A percentile compares a stretch with the other conserved stretches of the same genome.
Conservation (phyloP, 2,113 vertebrate genomes). For the Serranochromis macrocephalus region DNA sequence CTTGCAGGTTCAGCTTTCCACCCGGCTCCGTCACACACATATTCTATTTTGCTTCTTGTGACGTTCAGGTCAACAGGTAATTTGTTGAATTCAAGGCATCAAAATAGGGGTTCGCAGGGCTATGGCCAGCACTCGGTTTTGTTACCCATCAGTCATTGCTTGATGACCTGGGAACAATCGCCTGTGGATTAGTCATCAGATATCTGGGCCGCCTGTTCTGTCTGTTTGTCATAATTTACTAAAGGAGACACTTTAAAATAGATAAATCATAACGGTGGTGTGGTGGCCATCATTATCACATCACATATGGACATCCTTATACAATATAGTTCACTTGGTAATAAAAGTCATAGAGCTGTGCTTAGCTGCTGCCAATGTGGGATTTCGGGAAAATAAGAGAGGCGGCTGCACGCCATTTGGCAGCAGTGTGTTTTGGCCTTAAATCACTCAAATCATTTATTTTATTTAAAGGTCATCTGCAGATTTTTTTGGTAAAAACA, state of each 20-base stretch:
- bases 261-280: not conserved
- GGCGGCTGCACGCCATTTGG: not conserved
- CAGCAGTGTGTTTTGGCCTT: not conserved
- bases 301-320: not conserved
- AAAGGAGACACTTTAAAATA: not conserved
- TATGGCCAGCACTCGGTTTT: not conserved
- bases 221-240: not conserved
- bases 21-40: accelerated
- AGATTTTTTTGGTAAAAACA: not conserved
- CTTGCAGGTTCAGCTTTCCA: not conserved
- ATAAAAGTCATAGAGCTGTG: not conserved
- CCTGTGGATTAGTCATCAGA: not conserved
- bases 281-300: not conserved
- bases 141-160: not conserved
- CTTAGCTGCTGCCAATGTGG: not conserved
- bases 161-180: not conserved
- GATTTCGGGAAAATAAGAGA: not conserved
- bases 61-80: not conserved
- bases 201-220: not conserved
- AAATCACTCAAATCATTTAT: not conserved
- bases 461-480: not conserved
- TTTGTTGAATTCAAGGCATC: not conserved
- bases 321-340: not conserved
- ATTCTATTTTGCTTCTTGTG: accelerated
- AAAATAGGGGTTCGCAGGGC: accelerated